Percentiles rank a stretch among this genome's conserved stretches.
Conservation (phyloP, 2,113 vertebrate species). For the Chamaetylas fuelleborni region DNA sequence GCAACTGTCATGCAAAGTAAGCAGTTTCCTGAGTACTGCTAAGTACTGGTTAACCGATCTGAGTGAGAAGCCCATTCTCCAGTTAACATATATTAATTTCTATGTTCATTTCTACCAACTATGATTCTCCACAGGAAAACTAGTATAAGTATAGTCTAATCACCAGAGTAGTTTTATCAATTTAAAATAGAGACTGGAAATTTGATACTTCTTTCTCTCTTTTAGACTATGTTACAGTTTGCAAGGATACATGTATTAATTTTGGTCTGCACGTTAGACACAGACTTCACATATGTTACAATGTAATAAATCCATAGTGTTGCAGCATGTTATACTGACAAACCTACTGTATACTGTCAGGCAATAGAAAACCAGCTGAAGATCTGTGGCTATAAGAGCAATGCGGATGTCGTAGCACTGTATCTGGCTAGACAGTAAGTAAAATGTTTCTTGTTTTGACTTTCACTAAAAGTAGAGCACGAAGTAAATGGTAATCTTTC, state of each 20-base stretch:
- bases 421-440: conserved; percentile 77
- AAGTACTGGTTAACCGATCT: not conserved
- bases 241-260: not conserved
- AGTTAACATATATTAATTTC: not conserved
- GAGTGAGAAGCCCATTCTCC: not conserved
- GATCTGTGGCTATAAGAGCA: conserved; percentile 69
- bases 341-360: conserved; percentile 68
- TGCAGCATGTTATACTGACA: conserved; percentile 23
- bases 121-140: not conserved
- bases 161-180: conserved; percentile 17
- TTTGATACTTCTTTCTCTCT: conserved; percentile 19
- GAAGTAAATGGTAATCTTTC: not conserved
- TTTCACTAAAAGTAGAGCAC: not conserved
- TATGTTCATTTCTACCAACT: not conserved
- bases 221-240: not conserved
- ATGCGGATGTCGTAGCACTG: conserved; percentile 68
- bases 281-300: not conserved
- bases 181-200: not conserved
- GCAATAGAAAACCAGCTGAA: conserved; percentile 73
- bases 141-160: not conserved
- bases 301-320: not conserved
- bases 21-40: not conserved
- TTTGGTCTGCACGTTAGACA: not conserved
- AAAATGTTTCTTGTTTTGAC: not conserved
- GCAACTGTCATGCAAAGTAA: not conserved